Base-by-base conservation (phyloP, 2,797 vertebrate genomes). In the Sebastes flavidus region DNA sequence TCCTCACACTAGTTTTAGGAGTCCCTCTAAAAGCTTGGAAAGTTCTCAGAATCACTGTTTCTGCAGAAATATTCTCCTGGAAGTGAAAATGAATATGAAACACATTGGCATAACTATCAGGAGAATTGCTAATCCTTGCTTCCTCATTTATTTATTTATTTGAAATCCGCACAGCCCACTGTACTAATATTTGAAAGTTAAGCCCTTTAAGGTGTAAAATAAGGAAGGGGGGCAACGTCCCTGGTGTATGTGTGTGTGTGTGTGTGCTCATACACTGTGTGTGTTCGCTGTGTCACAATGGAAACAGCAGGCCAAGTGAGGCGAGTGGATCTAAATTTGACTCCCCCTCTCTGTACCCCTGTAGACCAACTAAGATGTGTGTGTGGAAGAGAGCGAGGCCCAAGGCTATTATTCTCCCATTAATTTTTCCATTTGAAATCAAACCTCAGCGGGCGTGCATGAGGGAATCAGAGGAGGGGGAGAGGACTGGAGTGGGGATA, bases 381-480 rank as follows among this genome's bases (percentile, higher is more conserved):
- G 91, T 89, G 89, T 82, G 90, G 69, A 91, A 86, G 87, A 88
- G 86, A 89, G 93, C 76, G 12, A 87, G 75, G 91, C 95, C 95
- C 90, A 86, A 68, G 94, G 96, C 94, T 96, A 91, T 95, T 96
- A 95, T 96, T 95, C 90, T 92, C 95, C 92, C 95, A 96, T 96
- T 96, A 96, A 96, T 96, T 96, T 96, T 96, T 96, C 96, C 92
- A 96, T 96, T 96, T 96, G 95, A 96, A 96, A 96, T 95, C 93
- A 94, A 94, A 92, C 91, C 96, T 95, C 94, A 81, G 84, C 34
- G 90, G 94, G 90, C 56, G 73, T 84, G 83, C 90, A 84, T 89
- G 90, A 90, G 85, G 90, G 91, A 92, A 90, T 83, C 71, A 67
- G 72, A 80, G 86, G 72, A 88, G 82, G 90, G 82, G 86, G 78